Conservation (phyloP, 1,140 invertebrate species). For the Archivesica marissinica region DNA sequence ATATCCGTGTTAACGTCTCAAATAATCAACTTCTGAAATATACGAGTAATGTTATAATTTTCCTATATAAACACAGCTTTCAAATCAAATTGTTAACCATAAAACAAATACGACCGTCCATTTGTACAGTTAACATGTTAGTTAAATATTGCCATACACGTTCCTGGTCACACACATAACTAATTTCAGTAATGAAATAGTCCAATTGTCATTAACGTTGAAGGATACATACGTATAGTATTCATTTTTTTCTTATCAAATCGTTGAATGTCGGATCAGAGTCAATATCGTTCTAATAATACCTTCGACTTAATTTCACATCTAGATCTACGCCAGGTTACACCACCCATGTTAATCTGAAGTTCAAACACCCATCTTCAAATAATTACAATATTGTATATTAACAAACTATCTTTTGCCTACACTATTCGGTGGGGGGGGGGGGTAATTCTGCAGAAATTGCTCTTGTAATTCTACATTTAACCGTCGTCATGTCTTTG, state of each 20-base stretch:
- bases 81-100: not conserved
- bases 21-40: not conserved
- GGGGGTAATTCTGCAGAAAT: too few species aligned
- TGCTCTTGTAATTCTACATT: not conserved
- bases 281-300: too few species aligned
- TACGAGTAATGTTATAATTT: not conserved
- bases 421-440: not conserved
- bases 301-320: not conserved
- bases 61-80: not conserved
- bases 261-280: too few species aligned
- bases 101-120: not conserved
- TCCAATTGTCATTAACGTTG: too few species aligned
- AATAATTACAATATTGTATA: not conserved
- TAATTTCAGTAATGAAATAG: not conserved
- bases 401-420: not conserved
- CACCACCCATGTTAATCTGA: not conserved
- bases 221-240: too few species aligned
- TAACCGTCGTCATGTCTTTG: not conserved
- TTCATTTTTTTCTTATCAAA: too few species aligned
- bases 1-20: not conserved
- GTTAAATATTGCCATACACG: conserved; percentile 19
- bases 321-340: not conserved
- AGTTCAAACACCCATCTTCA: not conserved
- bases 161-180: not conserved
- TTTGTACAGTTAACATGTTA: conserved; percentile 12